phyloP scores from a whole-genome alignment of 2,888 invertebrate genomes.

The Aphodius granarius region DNA sequence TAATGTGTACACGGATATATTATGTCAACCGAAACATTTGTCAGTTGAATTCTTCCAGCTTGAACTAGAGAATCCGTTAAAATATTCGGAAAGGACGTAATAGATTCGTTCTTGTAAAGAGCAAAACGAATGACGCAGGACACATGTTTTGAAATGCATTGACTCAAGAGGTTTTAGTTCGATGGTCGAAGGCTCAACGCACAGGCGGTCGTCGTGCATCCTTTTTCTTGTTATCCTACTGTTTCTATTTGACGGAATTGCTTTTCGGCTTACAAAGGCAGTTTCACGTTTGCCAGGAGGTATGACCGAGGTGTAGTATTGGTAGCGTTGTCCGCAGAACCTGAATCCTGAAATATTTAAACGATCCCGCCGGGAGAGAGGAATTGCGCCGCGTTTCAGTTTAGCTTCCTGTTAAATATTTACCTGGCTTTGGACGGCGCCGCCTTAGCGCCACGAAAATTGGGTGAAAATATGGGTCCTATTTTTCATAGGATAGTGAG shows the following conservation, averaged over 20 bases:
- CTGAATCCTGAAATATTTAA: conserved; percentile 14
- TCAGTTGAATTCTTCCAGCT: conserved; percentile 5
- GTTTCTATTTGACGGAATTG: conserved; percentile 13
- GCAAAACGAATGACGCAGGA: not conserved
- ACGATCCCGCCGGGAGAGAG: not conserved
- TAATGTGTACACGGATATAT: too few relatives aligned
- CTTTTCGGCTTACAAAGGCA: conserved; percentile 13
- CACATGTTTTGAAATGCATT: conserved; percentile 13
- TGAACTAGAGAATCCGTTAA: not conserved
- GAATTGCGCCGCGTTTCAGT: not conserved
- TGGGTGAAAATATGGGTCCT: not conserved
- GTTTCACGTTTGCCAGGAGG: not conserved
- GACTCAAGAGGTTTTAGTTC: not conserved
- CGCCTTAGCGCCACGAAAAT: not conserved
- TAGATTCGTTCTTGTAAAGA: too few relatives aligned
- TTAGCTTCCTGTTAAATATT: not conserved
- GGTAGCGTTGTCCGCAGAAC: not conserved
- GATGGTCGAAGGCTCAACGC: not conserved
- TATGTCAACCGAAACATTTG: too few relatives aligned
- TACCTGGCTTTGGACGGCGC: not conserved
- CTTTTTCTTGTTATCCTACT: conserved; percentile 6
- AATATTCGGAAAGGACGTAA: conserved; percentile 1
- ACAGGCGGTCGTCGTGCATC: not conserved
- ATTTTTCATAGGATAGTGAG: not conserved
- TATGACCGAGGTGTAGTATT: not conserved